Evolutionary conservation across 2,797 vertebrate genomes (phyloP).

Genomic region (Chaetodon trifasciatus): DNA sequence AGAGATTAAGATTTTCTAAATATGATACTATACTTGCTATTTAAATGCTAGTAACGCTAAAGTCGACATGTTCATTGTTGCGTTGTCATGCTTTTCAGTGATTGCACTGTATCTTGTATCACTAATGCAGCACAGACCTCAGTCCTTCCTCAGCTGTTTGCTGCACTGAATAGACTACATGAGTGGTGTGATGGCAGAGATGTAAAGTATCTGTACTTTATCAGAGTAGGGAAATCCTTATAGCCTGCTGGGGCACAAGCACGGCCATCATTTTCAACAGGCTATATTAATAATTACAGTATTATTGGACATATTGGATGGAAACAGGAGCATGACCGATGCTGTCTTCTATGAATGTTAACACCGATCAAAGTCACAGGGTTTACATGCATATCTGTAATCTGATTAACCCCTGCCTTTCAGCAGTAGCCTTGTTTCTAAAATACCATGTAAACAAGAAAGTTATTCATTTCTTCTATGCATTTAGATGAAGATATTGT

Average conservation of each 20-base stretch:
- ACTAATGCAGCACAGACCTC: not conserved
- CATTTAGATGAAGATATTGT: not conserved
- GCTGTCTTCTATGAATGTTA: not conserved
- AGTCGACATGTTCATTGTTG: not conserved
- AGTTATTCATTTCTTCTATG: not conserved
- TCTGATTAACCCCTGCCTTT: not conserved
- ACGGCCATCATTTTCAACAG: not conserved
- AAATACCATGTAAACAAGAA: not conserved
- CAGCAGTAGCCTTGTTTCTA: not conserved
- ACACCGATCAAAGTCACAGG: not conserved
- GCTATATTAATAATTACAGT: not conserved
- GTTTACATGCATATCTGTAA: not conserved
- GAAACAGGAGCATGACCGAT: conserved; percentile 6
- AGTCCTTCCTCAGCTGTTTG: not conserved
- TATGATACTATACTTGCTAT: not conserved
- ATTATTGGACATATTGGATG: not conserved
- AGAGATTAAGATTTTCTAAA: not conserved
- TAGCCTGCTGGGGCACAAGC: not conserved
- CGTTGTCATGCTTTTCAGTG: not conserved
- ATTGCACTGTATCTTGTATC: not conserved
- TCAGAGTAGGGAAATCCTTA: not conserved
- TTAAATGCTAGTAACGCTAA: not conserved
- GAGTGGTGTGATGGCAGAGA: not conserved
- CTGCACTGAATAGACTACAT: not conserved
- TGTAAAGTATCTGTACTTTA: not conserved